Evolutionary conservation across 2,888 invertebrate genomes (phyloP).

Genomic region (Macrophya annulata): DNA sequence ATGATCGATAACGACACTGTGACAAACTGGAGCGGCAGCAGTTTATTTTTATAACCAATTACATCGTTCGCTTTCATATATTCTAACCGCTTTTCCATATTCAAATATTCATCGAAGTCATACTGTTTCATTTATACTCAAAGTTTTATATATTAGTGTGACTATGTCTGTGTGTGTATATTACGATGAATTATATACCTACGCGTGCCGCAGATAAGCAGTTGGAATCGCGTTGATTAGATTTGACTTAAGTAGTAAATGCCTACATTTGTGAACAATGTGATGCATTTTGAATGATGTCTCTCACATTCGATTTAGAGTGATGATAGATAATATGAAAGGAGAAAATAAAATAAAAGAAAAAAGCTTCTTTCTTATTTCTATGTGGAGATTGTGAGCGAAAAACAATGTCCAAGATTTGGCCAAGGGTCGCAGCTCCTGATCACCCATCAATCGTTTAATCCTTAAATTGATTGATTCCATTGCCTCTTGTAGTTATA

Average conservation of each 20-base stretch:
- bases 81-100: constrained; percentile 32
- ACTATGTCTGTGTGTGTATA: background rate
- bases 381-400: background rate
- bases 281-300: background rate
- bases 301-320: background rate
- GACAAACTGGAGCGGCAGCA: constrained; percentile 70
- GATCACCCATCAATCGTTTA: constrained; percentile 47
- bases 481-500: background rate
- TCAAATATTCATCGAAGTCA: constrained; percentile 27
- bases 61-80: constrained; percentile 19
- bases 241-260: background rate
- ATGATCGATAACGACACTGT: constrained; percentile 70
- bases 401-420: background rate
- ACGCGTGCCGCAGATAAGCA: constrained; percentile 12
- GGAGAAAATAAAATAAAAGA: background rate
- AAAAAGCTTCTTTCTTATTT: background rate
- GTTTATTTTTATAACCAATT: constrained; percentile 63
- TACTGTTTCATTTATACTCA: background rate
- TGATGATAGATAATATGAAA: background rate
- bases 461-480: constrained; percentile 39
- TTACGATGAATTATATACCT: background rate
- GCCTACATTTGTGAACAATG: background rate
- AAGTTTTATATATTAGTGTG: background rate
- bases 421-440: background rate
- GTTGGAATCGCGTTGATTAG: background rate